These are phyloP conservation scores for Pholis gunnellus DNA, from an alignment of 2,113 vertebrate genomes.

Conservation along the genomic window DNA sequence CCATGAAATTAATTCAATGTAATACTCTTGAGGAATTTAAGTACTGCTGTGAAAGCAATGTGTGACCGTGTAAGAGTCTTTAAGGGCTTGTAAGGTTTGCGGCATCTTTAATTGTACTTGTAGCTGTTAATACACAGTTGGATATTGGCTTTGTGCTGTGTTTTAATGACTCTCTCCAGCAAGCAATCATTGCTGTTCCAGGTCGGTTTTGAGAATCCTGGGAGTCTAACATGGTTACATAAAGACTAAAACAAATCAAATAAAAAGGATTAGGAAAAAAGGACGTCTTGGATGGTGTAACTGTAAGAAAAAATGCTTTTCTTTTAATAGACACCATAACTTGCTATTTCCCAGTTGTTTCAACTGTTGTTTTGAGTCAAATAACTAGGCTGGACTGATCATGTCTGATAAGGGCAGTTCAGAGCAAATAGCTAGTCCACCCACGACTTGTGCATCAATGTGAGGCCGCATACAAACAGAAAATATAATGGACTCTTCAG, in stretches of 20 bases:
- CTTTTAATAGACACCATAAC: neutral
- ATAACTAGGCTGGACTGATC: conserved; percentile 23
- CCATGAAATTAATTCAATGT: conserved; percentile 6
- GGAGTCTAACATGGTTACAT: neutral
- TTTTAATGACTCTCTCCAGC: neutral
- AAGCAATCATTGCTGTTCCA: neutral
- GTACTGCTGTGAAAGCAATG: conserved; percentile 21
- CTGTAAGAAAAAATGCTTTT: neutral
- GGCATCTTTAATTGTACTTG: conserved; percentile 21
- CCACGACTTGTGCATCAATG: conserved; percentile 15
- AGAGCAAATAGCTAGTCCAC: conserved; percentile 27
- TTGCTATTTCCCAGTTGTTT: conserved; percentile 20
- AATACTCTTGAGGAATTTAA: conserved; percentile 3
- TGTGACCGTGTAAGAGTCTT: neutral
- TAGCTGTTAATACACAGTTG: neutral
- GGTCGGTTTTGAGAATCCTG: neutral
- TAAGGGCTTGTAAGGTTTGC: conserved; percentile 2
- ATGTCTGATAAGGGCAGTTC: conserved; percentile 28
- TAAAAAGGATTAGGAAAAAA: neutral
- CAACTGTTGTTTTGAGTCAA: conserved; percentile 10
- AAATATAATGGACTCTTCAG: neutral
- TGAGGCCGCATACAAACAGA: neutral
- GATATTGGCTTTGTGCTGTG: neutral
- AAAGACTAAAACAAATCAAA: neutral
- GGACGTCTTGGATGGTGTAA: neutral